These are phyloP conservation scores for Noctua janthina DNA, from an alignment of 2,888 invertebrate genomes.

Conservation along the genomic window DNA sequence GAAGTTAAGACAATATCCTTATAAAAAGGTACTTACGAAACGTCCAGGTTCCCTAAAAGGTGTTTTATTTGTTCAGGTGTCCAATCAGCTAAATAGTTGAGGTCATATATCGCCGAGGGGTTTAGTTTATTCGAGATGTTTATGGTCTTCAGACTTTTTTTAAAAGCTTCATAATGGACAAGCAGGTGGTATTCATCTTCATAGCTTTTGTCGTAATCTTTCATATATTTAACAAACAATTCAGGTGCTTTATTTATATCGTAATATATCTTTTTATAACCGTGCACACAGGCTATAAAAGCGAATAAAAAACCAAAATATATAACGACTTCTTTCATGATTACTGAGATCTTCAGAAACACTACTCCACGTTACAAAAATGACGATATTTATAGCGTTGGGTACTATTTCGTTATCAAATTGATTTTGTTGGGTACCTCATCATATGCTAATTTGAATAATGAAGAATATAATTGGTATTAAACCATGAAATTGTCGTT, in stretches of 20 bases:
- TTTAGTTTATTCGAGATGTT: conserved; percentile 12
- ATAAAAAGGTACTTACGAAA: conserved; percentile 23
- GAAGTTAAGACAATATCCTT: not conserved
- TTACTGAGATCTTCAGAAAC: not conserved
- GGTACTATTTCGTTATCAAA: not conserved
- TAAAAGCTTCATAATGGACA: conserved; percentile 45
- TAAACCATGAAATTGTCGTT: too few relatives aligned
- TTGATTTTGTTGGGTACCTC: conserved; percentile 18
- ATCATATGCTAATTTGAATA: not conserved
- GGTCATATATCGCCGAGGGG: not conserved
- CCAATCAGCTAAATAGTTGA: conserved; percentile 32
- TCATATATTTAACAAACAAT: conserved; percentile 33
- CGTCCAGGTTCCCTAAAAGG: too few relatives aligned
- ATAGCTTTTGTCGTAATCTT: conserved; percentile 41
- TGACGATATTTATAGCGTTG: conserved; percentile 9
- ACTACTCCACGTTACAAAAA: not conserved
- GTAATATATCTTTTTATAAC: not conserved
- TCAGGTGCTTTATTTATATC: conserved; percentile 33
- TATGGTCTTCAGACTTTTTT: not conserved
- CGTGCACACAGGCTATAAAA: not conserved
- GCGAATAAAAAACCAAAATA: conserved; percentile 22
- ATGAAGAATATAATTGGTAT: too few relatives aligned
- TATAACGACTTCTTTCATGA: conserved; percentile 16
- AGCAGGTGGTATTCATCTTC: conserved; percentile 1
- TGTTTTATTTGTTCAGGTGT: conserved; percentile 10